A percentile compares a stretch with the other conserved stretches of the same genome.
Conservation (phyloP, 2,888 invertebrate species). For the Danaus chrysippus region DNA sequence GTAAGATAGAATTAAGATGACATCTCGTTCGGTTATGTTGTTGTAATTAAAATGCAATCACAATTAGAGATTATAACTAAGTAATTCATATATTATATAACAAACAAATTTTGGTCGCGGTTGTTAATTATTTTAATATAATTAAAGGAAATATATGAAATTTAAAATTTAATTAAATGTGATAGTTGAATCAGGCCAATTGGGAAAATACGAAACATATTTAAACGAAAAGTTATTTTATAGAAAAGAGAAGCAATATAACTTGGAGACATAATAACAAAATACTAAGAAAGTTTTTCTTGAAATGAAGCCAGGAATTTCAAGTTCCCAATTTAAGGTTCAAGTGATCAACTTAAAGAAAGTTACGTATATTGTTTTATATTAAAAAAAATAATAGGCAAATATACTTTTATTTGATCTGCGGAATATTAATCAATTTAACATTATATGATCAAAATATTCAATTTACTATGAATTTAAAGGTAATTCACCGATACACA, state of each 20-base stretch:
- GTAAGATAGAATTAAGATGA: too few species aligned
- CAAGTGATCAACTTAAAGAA: conserved; percentile 5
- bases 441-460: neutral
- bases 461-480: neutral
- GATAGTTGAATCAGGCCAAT: too few species aligned
- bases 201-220: neutral
- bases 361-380: conserved; percentile 2
- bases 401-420: neutral
- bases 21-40: too few species aligned
- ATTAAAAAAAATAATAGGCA: neutral
- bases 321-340: neutral
- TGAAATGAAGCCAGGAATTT: conserved; percentile 12
- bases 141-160: too few species aligned
- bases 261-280: conserved; percentile 12
- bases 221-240: neutral
- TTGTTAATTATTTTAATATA: too few species aligned
- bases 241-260: conserved; percentile 13
- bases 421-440: neutral
- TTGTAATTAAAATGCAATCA: too few species aligned
- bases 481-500: conserved; percentile 1
- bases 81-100: too few species aligned
- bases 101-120: too few species aligned
- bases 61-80: too few species aligned
- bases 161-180: too few species aligned
- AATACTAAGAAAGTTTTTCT: conserved; percentile 18